Evolutionary conservation across 2,113 vertebrate species (phyloP).

Genomic region (Dromas ardeola): DNA sequence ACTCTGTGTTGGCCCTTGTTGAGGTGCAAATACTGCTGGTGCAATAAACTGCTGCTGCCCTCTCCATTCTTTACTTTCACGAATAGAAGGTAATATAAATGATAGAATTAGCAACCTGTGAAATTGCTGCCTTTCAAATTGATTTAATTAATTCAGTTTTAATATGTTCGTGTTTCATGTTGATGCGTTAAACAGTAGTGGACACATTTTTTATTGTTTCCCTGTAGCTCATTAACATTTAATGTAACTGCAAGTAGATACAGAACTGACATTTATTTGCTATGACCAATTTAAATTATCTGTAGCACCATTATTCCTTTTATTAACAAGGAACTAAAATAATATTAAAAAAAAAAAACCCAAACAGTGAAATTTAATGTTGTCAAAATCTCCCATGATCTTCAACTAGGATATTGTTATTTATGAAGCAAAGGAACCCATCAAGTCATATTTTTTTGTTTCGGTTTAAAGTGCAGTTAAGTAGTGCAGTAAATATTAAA

Average conservation of each 20-base stretch:
- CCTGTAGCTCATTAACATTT: neutral
- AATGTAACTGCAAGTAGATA: neutral
- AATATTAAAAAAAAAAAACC: neutral
- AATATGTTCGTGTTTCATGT: neutral
- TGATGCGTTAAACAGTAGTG: neutral
- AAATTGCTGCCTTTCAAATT: neutral
- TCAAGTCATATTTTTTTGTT: neutral
- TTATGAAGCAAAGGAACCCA: neutral
- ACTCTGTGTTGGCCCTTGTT: neutral
- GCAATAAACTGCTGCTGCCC: neutral
- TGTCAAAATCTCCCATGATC: neutral
- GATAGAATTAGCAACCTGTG: neutral
- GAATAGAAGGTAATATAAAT: neutral
- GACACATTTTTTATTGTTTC: neutral
- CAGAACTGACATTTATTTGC: neutral
- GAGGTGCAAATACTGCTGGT: neutral
- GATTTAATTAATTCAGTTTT: neutral
- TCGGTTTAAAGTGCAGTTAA: neutral
- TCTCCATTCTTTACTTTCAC: neutral
- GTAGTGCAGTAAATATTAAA: conserved; percentile 13
- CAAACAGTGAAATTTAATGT: neutral
- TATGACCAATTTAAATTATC: neutral
- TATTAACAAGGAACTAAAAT: neutral
- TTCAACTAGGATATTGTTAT: neutral
- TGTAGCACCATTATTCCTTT: neutral